Evolutionary conservation across 2,888 invertebrate species (phyloP).

Genomic region (Muschampia plurimacula): DNA sequence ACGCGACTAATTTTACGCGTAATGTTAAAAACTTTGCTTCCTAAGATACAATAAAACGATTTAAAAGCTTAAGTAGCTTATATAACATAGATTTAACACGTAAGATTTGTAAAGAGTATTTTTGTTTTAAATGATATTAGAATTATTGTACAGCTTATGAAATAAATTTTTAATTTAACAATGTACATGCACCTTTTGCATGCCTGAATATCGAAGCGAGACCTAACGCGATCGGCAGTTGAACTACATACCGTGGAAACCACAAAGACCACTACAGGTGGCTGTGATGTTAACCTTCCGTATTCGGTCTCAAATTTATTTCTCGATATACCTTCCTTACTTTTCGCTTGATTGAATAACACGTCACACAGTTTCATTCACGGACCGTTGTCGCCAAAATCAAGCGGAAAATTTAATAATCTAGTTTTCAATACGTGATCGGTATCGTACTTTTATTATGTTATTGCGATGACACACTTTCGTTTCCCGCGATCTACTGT

Average conservation of each 20-base stretch:
- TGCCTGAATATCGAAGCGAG: neutral
- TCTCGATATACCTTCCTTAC: constrained; percentile 18
- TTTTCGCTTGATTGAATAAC: constrained; percentile 53
- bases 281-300: neutral
- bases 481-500: constrained; percentile 61
- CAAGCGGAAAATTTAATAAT: constrained; percentile 81
- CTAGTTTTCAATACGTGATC: constrained; percentile 75
- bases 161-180: neutral
- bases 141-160: neutral
- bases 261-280: neutral
- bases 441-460: constrained; percentile 70
- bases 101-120: too few species aligned
- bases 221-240: constrained; percentile 12
- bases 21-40: too few species aligned
- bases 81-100: neutral
- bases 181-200: neutral
- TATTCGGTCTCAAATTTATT: constrained; percentile 7
- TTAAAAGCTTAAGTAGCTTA: too few species aligned
- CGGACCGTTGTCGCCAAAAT: constrained; percentile 75
- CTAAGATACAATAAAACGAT: too few species aligned
- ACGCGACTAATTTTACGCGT: too few species aligned
- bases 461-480: constrained; percentile 70
- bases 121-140: too few species aligned
- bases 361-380: constrained; percentile 62
- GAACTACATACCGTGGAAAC: constrained; percentile 17